A percentile compares a stretch with the other conserved stretches of the same genome.
phyloP scores from a whole-genome alignment of 2,888 invertebrate species.

The Zaprionus lineosus region DNA sequence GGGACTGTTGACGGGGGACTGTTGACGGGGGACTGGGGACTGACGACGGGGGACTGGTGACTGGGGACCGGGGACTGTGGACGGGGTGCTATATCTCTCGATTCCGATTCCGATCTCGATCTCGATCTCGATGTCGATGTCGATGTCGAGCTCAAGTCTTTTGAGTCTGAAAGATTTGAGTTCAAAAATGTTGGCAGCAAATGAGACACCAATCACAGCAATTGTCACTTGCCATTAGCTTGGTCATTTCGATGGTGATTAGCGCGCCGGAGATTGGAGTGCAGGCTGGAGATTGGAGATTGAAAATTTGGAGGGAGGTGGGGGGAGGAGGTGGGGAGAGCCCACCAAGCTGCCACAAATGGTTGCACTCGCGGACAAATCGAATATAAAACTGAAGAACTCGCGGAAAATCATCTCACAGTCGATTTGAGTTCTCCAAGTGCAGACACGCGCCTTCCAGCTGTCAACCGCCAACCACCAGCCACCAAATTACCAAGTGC shows the following conservation, averaged over 20 bases:
- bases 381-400: conserved; percentile 82
- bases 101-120: conserved; percentile 37
- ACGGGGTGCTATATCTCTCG: conserved; percentile 38
- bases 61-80: no score
- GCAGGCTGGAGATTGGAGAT: neutral
- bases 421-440: conserved; percentile 81
- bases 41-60: no score
- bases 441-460: conserved; percentile 66
- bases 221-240: conserved; percentile 69
- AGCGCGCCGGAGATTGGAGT: neutral
- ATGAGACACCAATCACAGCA: conserved; percentile 59
- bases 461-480: conserved; percentile 16
- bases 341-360: conserved; percentile 38
- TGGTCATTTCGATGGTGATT: conserved; percentile 27
- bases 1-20: no score
- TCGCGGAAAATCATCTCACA: conserved; percentile 81
- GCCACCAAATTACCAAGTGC: conserved; percentile 17
- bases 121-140: neutral
- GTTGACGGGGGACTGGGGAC: no score
- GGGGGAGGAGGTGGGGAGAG: neutral
- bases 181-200: no score
- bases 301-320: neutral
- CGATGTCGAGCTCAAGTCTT: neutral
- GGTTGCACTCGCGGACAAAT: conserved; percentile 23
- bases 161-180: conserved; percentile 2